phyloP scores from a whole-genome alignment of 2,888 invertebrate species.

The Allolobophora icterica region DNA sequence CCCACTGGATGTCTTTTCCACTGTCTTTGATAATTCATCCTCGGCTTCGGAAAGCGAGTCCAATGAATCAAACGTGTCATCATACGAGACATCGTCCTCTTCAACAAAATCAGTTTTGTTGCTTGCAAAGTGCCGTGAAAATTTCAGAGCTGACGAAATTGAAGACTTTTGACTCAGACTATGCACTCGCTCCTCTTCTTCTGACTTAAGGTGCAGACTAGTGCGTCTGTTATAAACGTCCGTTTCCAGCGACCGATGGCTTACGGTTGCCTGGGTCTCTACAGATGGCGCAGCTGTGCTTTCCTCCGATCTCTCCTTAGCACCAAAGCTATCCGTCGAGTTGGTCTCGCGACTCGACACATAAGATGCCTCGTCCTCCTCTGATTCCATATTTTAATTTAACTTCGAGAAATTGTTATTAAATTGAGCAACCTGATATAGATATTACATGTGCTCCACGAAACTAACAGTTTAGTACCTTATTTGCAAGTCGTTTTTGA shows the following conservation, averaged over 20 bases:
- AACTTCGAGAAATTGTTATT: not conserved
- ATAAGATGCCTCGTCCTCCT: not conserved
- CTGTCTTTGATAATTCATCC: not conserved
- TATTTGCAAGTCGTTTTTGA: not conserved
- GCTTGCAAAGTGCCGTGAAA: not conserved
- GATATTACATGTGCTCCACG: too few species aligned
- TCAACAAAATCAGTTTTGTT: not conserved
- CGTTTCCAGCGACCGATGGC: not conserved
- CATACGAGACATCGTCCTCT: not conserved
- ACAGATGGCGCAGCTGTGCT: not conserved
- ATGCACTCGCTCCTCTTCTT: not conserved
- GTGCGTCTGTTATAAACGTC: not conserved
- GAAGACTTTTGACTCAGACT: constrained; percentile 17
- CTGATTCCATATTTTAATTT: not conserved
- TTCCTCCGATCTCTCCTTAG: not conserved
- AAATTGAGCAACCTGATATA: not conserved
- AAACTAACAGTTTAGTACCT: not conserved
- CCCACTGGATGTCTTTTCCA: not conserved
- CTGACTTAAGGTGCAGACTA: not conserved
- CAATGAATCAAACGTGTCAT: constrained; percentile 13
- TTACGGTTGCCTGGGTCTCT: not conserved
- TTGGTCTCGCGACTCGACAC: not conserved
- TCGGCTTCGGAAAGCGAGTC: not conserved
- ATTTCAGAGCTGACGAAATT: not conserved
- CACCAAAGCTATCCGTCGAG: not conserved